These are phyloP conservation scores for Macrophya annulata DNA, from an alignment of 2,888 invertebrate species.

Conservation along the genomic window DNA sequence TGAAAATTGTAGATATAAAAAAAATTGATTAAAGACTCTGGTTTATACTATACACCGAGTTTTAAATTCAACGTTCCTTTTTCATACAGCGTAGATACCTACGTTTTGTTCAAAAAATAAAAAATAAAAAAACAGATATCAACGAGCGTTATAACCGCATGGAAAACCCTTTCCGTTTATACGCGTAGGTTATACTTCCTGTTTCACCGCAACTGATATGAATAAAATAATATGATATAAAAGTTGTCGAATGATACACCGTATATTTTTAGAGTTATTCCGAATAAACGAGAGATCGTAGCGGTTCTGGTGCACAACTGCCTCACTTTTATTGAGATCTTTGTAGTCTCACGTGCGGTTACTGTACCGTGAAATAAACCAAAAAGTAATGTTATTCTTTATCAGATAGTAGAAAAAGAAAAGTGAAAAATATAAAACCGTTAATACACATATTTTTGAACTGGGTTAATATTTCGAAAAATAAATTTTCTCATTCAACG, in stretches of 20 bases:
- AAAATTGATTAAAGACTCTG: background rate
- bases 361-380: constrained; percentile 7
- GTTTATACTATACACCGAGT: background rate
- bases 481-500: background rate
- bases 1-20: background rate
- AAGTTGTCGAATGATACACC: constrained; percentile 11
- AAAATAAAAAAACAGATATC: background rate
- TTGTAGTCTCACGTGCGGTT: constrained; percentile 24
- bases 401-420: background rate
- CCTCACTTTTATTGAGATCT: constrained; percentile 29
- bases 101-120: background rate
- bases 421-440: no score
- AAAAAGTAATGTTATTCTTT: constrained; percentile 29
- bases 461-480: background rate
- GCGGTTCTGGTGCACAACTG: background rate
- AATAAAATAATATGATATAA: constrained; percentile 34
- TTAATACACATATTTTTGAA: background rate
- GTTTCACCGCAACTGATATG: constrained; percentile 23
- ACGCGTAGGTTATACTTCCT: background rate
- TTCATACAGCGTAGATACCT: constrained; percentile 68
- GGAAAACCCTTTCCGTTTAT: constrained; percentile 2
- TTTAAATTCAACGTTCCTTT: constrained; percentile 34
- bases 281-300: constrained; percentile 27
- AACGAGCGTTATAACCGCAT: background rate
- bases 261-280: constrained; percentile 13